Base-by-base conservation (phyloP, 2,113 vertebrate species). In the Sclerurus mexicanus region DNA sequence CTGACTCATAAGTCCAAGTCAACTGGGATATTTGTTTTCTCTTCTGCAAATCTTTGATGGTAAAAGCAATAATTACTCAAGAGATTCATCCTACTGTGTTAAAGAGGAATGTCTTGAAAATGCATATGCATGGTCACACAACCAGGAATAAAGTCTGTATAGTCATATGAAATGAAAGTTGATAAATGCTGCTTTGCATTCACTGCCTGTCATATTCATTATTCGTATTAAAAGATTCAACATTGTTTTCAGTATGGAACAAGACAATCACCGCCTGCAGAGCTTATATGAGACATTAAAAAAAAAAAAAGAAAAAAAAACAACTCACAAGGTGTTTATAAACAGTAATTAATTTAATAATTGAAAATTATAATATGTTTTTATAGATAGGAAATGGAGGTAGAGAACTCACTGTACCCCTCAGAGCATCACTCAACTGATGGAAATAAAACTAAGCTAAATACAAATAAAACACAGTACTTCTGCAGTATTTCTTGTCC, bases 141-240 rank as follows among this genome's bases (percentile, higher is more conserved):
- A 47, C 18, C 2, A 68, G 55, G 75, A 93, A 91, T 83, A 53
- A 85, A 91, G 50, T 87, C 91, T 91, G 40, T 96, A 85, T 80
- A 94, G 78, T 83, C 63, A 71, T 62, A 83, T 18, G 74, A 94
- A 46, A 88, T 83, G 35, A 96, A 94, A 94, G 53, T 23, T 88
- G 59, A 87, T 83, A 94, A 95, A 96, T 59, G 58, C 53, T 79
- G 13, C n/a, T 96, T 89, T 77, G 27, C 33, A 95, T 95, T 95
- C 95, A 76, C 27, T 77, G 74, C 40, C 39, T 73, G 53, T 55
- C 8, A 0, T 39, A 71, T 31, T 84, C 37, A 84, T 84, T 81
- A 88, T 42, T 77, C 39, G 52, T 59, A 74, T 91, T 91, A 86
- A 88, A 85, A 90, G 35, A 93, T 42, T 18, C 50, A 83, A 69